These are phyloP conservation scores for Drosophila mimetica DNA, from an alignment of 2,888 invertebrate species.

Conservation along the genomic window DNA sequence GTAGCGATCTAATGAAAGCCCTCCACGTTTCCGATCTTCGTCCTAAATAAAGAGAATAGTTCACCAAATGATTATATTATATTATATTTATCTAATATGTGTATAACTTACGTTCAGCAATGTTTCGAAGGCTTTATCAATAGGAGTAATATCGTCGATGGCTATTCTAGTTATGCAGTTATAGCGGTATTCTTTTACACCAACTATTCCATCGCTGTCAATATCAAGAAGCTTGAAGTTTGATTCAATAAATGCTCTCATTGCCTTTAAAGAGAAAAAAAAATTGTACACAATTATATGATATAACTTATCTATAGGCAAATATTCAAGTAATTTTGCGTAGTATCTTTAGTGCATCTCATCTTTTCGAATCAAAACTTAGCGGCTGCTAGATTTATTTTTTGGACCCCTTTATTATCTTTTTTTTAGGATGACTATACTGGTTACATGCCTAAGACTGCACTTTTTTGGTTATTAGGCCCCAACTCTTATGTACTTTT, in stretches of 20 bases:
- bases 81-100: too few relatives aligned
- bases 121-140: constrained; percentile 91
- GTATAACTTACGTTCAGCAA: constrained; percentile 88
- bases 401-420: too few relatives aligned
- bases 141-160: constrained; percentile 89
- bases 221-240: constrained; percentile 93
- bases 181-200: constrained; percentile 92
- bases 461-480: too few relatives aligned
- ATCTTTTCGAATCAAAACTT: too few relatives aligned
- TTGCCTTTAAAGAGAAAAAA: constrained; percentile 85
- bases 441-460: too few relatives aligned
- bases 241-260: constrained; percentile 93
- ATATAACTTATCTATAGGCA: background rate
- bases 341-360: too few relatives aligned
- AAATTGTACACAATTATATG: background rate
- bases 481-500: too few relatives aligned
- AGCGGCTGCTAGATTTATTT: too few relatives aligned
- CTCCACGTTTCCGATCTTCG: constrained; percentile 92
- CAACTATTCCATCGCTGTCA: constrained; percentile 92
- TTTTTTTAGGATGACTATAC: too few relatives aligned
- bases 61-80: too few relatives aligned
- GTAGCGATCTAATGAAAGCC: constrained; percentile 90
- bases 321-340: background rate
- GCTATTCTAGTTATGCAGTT: constrained; percentile 93
- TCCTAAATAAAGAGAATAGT: constrained; percentile 89